Evolutionary conservation across 2,888 invertebrate species (phyloP).

Genomic region (Griposia aprilina): DNA sequence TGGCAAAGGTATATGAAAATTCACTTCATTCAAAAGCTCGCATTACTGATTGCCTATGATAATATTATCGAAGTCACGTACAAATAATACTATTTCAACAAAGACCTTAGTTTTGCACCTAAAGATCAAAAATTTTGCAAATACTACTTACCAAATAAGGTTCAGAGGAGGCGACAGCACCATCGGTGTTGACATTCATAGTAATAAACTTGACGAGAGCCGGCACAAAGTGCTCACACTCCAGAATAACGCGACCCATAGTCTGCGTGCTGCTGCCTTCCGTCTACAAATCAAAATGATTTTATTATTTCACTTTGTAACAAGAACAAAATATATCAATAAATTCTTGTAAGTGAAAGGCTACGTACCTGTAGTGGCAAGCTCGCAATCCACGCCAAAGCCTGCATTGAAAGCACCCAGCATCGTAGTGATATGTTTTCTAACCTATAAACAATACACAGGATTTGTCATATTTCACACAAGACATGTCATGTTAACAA

Average conservation of each 20-base stretch:
- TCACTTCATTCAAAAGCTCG: background rate
- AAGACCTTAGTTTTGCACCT: background rate
- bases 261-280: slow-evolving; percentile 88
- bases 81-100: background rate
- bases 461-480: background rate
- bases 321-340: background rate
- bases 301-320: background rate
- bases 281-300: slow-evolving; percentile 70
- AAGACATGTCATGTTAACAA: background rate
- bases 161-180: slow-evolving; percentile 82
- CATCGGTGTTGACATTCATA: slow-evolving; percentile 88
- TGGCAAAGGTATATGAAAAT: background rate
- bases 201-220: slow-evolving; percentile 92
- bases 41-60: background rate
- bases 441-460: slow-evolving; percentile 65
- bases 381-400: slow-evolving; percentile 93
- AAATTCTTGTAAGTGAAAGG: background rate
- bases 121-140: background rate
- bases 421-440: slow-evolving; percentile 91
- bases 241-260: slow-evolving; percentile 92
- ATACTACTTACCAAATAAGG: slow-evolving; percentile 82
- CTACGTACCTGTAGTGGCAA: slow-evolving; percentile 79
- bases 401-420: slow-evolving; percentile 95
- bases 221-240: slow-evolving; percentile 92
- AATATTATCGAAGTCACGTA: background rate